Conservation (phyloP, 1,140 invertebrate genomes). For the Holotrichia oblita region DNA sequence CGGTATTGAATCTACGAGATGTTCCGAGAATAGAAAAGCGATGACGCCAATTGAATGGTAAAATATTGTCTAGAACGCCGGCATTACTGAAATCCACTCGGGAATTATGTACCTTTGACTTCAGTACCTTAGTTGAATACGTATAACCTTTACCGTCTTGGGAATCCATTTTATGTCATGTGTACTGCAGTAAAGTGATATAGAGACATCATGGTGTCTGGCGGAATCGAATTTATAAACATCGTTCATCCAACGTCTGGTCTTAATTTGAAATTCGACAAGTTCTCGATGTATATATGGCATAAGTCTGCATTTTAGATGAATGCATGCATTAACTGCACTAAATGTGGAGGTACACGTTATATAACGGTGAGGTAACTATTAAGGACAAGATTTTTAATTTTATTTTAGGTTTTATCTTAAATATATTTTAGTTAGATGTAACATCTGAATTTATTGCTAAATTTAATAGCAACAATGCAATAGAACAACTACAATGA, state of each 20-base stretch:
- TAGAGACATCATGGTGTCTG: background rate
- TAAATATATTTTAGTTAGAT: too few relatives aligned
- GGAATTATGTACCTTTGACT: conserved; percentile 29
- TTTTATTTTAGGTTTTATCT: too few relatives aligned
- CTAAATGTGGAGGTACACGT: too few relatives aligned
- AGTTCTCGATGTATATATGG: too few relatives aligned
- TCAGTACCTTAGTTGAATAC: background rate
- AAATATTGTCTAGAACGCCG: conserved; percentile 21
- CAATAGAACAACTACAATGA: too few relatives aligned
- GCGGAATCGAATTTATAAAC: conserved; percentile 10
- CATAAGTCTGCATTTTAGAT: too few relatives aligned
- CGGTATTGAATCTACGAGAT: background rate
- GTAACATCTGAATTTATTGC: too few relatives aligned
- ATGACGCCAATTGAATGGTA: conserved; percentile 34
- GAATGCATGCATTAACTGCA: too few relatives aligned
- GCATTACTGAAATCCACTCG: background rate
- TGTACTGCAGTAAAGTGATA: background rate
- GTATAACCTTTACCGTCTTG: conserved; percentile 5
- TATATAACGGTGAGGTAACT: too few relatives aligned
- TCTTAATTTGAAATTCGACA: conserved; percentile 17
- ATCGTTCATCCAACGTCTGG: background rate
- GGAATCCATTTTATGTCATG: background rate
- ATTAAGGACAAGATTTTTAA: too few relatives aligned
- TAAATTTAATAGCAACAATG: too few relatives aligned
- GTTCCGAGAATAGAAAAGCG: conserved; percentile 16